Evolutionary conservation across 2,797 vertebrate genomes (phyloP).

Genomic region (Anomalospiza imberbis): DNA sequence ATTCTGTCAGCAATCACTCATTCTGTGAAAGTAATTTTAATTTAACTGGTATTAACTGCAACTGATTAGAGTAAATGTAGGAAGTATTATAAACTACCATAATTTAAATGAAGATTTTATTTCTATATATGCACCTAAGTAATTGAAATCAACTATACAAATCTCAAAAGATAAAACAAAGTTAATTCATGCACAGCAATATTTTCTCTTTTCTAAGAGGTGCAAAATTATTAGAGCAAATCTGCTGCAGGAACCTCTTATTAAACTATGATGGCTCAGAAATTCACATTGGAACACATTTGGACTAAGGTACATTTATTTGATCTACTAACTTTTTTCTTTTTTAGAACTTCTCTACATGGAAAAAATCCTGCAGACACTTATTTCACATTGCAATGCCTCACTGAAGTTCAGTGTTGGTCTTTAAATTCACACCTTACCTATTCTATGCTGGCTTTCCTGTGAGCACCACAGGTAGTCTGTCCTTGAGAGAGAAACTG

Average conservation of each 20-base stretch:
- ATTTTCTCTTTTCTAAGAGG: not conserved
- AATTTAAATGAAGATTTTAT: not conserved
- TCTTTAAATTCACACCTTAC: not conserved
- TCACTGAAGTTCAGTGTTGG: not conserved
- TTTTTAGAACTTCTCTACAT: not conserved
- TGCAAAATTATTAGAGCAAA: not conserved
- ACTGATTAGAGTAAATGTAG: not conserved
- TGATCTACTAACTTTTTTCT: not conserved
- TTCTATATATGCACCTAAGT: not conserved
- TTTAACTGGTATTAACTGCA: not conserved
- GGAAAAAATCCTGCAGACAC: not conserved
- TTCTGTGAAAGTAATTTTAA: not conserved
- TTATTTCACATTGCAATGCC: not conserved
- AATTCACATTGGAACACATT: not conserved
- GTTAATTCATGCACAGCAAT: not conserved
- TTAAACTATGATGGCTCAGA: not conserved
- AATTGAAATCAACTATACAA: not conserved
- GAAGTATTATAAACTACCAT: not conserved
- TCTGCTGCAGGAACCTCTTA: not conserved
- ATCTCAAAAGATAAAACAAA: not conserved
- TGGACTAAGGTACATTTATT: not conserved
- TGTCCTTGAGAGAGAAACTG: not conserved
- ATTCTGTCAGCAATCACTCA: not conserved
- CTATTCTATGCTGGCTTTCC: not conserved
- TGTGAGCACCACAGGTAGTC: not conserved